phyloP scores from a whole-genome alignment of 2,797 vertebrate genomes.

The Lithobates pipiens region DNA sequence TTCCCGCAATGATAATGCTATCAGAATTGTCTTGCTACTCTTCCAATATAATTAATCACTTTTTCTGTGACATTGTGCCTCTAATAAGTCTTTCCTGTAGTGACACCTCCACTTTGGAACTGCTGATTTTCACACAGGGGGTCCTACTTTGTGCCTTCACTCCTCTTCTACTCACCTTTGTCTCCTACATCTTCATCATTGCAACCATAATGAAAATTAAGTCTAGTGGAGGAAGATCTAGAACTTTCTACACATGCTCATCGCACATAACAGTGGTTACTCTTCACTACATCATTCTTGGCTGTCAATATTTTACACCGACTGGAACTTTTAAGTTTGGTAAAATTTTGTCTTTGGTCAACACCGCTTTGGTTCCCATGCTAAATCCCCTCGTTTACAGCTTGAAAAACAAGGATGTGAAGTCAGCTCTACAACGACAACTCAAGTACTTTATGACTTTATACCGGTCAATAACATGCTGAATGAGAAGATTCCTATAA shows the following conservation, averaged over 20 bases:
- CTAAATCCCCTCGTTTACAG: constrained; percentile 42
- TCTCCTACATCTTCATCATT: constrained; percentile 46
- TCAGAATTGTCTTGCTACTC: constrained; percentile 22
- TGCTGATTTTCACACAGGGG: constrained; percentile 42
- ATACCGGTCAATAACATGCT: no score
- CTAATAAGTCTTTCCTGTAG: constrained; percentile 50
- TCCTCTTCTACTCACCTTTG: constrained; percentile 39
- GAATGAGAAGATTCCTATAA: neutral
- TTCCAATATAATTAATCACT: constrained; percentile 35
- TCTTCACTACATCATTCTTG: constrained; percentile 26
- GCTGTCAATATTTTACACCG: constrained; percentile 37
- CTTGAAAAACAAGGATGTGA: constrained; percentile 41
- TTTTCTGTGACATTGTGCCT: constrained; percentile 49
- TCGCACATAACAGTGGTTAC: constrained; percentile 31
- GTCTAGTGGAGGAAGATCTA: constrained; percentile 30
- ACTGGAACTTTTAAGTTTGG: constrained; percentile 1
- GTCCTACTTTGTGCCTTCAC: constrained; percentile 32
- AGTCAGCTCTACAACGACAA: neutral
- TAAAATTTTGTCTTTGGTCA: constrained; percentile 30
- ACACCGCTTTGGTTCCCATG: constrained; percentile 46
- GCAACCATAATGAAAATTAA: constrained; percentile 37
- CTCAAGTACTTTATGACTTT: neutral
- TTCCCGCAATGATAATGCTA: constrained; percentile 34
- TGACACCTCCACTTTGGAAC: constrained; percentile 34
- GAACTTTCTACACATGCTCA: constrained; percentile 46